A percentile compares a stretch with the other conserved stretches of the same genome.
Evolutionary conservation across 2,113 vertebrate genomes (phyloP).

Genomic region (Ellobius talpinus): DNA sequence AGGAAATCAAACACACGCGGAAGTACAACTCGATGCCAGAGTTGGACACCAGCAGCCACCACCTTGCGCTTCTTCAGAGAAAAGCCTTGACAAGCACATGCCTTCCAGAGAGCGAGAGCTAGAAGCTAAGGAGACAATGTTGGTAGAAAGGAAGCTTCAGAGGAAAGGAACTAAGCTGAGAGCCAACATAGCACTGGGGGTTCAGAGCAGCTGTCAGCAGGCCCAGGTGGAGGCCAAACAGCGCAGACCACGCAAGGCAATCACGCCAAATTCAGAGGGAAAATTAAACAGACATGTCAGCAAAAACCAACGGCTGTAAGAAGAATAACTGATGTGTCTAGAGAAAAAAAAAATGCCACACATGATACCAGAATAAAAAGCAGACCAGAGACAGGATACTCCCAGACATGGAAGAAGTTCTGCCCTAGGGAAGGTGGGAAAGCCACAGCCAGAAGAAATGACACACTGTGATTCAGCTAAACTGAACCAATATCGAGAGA

Average conservation of each 20-base stretch:
- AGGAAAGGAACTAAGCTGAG: neutral
- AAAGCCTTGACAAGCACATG: neutral
- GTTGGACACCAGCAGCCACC: neutral
- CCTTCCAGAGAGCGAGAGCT: neutral
- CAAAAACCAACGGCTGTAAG: neutral
- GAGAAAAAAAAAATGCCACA: neutral
- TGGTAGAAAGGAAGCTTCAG: neutral
- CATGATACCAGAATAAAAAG: neutral
- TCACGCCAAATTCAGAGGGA: neutral
- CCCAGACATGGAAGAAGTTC: neutral
- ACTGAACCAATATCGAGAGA: neutral
- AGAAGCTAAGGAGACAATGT: neutral
- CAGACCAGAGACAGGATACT: neutral
- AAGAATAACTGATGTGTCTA: neutral
- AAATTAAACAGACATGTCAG: neutral
- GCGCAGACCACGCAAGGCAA: neutral
- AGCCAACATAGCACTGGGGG: neutral
- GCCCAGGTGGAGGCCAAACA: neutral
- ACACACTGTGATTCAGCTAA: neutral
- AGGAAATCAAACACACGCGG: neutral
- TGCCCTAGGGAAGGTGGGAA: neutral
- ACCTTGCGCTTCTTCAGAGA: neutral
- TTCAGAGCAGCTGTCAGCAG: neutral
- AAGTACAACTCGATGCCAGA: neutral
- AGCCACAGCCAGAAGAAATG: neutral